Evolutionary conservation across 2,113 vertebrate species (phyloP).

Genomic region (Eptesicus fuscus): DNA sequence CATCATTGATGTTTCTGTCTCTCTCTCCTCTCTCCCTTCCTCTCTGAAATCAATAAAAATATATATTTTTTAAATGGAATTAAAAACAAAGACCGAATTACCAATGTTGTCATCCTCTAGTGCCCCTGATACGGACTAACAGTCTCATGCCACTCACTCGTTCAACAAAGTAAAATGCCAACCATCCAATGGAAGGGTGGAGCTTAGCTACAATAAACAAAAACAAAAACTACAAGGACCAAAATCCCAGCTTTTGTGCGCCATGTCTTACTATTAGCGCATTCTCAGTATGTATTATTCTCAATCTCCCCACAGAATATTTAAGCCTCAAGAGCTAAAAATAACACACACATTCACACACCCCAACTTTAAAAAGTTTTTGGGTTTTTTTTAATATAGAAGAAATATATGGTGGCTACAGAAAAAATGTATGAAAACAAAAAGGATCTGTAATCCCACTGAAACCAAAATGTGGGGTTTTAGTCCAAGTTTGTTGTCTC

Average conservation of each 20-base stretch:
- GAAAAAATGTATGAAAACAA: background rate
- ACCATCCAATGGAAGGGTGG: background rate
- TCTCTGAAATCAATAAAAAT: too few relatives aligned
- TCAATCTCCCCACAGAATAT: conserved; percentile 17
- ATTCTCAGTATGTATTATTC: background rate
- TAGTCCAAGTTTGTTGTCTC: too few relatives aligned
- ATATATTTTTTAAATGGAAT: background rate
- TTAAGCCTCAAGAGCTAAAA: conserved; percentile 32
- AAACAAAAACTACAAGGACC: conserved; percentile 32
- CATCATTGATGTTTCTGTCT: too few relatives aligned
- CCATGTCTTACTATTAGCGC: background rate
- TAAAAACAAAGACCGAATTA: background rate
- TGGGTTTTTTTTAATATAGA: background rate
- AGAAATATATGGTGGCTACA: background rate
- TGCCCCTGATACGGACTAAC: background rate
- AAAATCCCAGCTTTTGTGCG: background rate
- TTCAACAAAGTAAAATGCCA: conserved; percentile 11
- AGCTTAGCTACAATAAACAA: conserved; percentile 45
- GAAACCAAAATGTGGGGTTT: too few relatives aligned
- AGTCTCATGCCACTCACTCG: background rate
- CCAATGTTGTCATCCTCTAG: background rate
- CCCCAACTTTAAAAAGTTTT: background rate
- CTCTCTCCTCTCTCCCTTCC: too few relatives aligned
- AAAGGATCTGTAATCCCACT: background rate
- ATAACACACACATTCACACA: background rate